phyloP scores from a whole-genome alignment of 2,113 vertebrate species.

The Gnathonemus longibarbis region DNA sequence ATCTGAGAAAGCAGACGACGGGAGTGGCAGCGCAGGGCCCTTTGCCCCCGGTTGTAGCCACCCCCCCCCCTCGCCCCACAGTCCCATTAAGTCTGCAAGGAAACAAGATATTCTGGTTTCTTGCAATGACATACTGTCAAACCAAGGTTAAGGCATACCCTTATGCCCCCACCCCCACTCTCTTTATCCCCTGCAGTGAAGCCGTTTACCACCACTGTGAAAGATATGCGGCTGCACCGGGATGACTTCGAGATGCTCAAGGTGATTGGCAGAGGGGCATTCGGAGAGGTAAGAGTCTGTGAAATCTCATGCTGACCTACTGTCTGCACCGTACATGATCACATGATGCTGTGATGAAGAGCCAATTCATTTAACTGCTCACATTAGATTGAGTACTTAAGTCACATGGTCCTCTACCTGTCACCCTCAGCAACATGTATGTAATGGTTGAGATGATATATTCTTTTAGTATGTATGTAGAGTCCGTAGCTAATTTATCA shows the following conservation, averaged over 20 bases:
- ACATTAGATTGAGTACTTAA: background rate
- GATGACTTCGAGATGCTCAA: conserved; percentile 72
- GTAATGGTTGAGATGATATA: background rate
- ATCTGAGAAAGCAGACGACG: no score
- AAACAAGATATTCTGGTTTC: conserved; percentile 14
- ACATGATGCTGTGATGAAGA: background rate
- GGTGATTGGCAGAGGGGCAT: conserved; percentile 67
- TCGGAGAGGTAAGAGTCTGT: conserved; percentile 59
- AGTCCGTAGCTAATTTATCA: background rate
- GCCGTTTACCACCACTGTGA: conserved; percentile 49
- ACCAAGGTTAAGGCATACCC: conserved; percentile 13
- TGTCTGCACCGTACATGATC: background rate
- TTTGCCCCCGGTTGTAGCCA: background rate
- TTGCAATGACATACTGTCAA: conserved; percentile 10
- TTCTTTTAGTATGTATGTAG: background rate
- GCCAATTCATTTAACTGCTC: background rate
- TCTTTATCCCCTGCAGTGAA: conserved; percentile 22
- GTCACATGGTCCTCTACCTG: background rate
- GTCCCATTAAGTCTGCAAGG: background rate
- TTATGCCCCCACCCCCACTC: conserved; percentile 20
- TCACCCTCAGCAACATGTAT: background rate
- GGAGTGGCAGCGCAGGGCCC: background rate
- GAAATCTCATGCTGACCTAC: background rate
- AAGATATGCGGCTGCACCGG: conserved; percentile 59
- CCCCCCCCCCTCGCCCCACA: background rate